These are phyloP conservation scores for Luffia ferchaultella DNA, from an alignment of 2,888 invertebrate species.

Conservation along the genomic window DNA sequence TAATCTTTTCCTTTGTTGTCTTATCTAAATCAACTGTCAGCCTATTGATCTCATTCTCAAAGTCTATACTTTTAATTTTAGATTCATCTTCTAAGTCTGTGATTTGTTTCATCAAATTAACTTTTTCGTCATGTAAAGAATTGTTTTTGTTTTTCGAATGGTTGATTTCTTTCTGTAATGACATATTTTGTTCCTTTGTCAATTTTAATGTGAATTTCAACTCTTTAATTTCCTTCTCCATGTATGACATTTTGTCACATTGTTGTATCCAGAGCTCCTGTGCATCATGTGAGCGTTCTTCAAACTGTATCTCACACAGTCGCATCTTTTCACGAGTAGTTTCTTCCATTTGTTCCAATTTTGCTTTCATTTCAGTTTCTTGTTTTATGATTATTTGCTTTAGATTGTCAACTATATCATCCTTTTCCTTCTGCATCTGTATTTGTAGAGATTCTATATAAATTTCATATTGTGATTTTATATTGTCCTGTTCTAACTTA, in stretches of 20 bases:
- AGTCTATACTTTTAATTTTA: conserved; percentile 39
- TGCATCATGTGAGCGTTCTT: conserved; percentile 41
- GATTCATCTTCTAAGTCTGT: conserved; percentile 39
- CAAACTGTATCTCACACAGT: conserved; percentile 57
- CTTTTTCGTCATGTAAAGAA: conserved; percentile 29
- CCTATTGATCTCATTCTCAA: conserved; percentile 49
- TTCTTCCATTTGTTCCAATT: conserved; percentile 53
- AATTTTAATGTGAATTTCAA: conserved; percentile 32
- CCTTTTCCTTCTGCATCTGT: conserved; percentile 41
- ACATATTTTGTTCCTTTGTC: conserved; percentile 34
- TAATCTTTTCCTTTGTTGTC: conserved; percentile 55
- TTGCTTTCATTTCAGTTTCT: conserved; percentile 51
- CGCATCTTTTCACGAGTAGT: conserved; percentile 47
- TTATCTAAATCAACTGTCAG: conserved; percentile 49
- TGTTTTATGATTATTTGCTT: conserved; percentile 35
- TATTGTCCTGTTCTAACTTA: conserved; percentile 41
- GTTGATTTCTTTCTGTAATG: conserved; percentile 34
- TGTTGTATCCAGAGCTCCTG: conserved; percentile 44
- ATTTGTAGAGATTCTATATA: conserved; percentile 37
- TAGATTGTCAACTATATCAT: conserved; percentile 37
- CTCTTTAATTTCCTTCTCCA: conserved; percentile 42
- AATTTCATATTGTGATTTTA: conserved; percentile 38
- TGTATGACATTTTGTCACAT: conserved; percentile 32
- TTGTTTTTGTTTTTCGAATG: conserved; percentile 36
- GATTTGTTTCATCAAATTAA: conserved; percentile 27